Percentiles rank a stretch among this genome's conserved stretches.
These are phyloP conservation scores for Uloborus diversus DNA, from an alignment of 1,140 invertebrate genomes.

Conservation along the genomic window DNA sequence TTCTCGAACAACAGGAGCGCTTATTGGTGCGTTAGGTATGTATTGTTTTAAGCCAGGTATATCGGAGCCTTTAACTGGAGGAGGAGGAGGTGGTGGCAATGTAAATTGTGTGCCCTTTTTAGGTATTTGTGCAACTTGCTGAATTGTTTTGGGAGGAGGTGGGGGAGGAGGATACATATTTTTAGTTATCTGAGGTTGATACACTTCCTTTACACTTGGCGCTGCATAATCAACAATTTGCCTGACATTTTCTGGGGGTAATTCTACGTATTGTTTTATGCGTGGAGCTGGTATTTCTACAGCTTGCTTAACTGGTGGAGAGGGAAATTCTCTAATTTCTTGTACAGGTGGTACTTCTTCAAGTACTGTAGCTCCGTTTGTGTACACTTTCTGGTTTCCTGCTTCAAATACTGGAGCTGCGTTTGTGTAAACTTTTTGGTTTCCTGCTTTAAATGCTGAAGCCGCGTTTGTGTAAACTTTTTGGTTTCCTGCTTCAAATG, in stretches of 20 bases:
- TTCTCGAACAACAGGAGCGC: too few species aligned
- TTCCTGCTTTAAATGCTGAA: background rate
- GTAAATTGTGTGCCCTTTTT: background rate
- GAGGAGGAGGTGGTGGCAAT: conserved; percentile 5
- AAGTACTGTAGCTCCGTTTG: background rate
- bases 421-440: too few species aligned
- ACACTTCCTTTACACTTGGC: conserved; percentile 13
- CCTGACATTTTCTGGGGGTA: conserved; percentile 22
- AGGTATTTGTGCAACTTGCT: background rate
- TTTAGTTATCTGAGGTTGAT: conserved; percentile 6
- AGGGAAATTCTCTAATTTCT: background rate
- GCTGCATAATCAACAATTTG: background rate
- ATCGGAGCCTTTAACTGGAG: background rate
- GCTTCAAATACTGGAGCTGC: background rate
- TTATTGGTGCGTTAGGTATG: too few species aligned
- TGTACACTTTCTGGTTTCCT: background rate
- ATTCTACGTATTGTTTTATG: background rate
- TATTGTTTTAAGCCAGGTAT: too few species aligned
- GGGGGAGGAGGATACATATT: background rate
- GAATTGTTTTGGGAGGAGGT: too few species aligned
- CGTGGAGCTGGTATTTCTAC: background rate
- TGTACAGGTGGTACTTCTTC: conserved; percentile 8
- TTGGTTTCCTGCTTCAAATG: too few species aligned
- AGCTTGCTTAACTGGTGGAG: background rate
- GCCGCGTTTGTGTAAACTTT: background rate